phyloP scores from a whole-genome alignment of 2,113 vertebrate species.

The Gambusia affinis region DNA sequence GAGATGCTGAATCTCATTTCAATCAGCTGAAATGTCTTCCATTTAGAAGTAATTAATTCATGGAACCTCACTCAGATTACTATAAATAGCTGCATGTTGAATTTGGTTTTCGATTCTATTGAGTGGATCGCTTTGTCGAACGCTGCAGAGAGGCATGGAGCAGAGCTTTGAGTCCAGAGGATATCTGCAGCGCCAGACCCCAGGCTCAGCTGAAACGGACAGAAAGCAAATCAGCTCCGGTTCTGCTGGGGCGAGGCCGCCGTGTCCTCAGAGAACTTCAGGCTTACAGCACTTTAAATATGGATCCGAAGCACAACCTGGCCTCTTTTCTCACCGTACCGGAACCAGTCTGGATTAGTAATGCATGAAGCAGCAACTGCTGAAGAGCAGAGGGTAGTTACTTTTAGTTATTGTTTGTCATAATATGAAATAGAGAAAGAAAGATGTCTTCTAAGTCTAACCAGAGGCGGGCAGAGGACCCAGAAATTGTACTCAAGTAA shows the following conservation, averaged over 20 bases:
- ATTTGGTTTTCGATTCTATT: background rate
- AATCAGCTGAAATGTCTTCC: background rate
- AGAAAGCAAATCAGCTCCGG: background rate
- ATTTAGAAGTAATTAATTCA: background rate
- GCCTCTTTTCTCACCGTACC: background rate
- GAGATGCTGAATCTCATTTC: too few species aligned
- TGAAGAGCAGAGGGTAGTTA: too few species aligned
- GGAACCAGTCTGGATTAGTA: background rate
- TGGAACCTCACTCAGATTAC: too few species aligned
- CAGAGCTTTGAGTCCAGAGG: background rate
- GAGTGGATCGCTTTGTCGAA: background rate
- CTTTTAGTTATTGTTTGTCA: too few species aligned
- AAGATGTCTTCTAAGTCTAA: too few species aligned
- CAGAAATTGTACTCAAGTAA: too few species aligned
- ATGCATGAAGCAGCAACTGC: background rate
- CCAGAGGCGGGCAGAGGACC: too few species aligned
- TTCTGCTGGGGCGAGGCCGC: background rate
- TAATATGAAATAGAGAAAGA: too few species aligned
- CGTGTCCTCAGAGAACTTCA: background rate
- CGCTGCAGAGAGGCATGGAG: background rate
- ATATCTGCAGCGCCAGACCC: background rate
- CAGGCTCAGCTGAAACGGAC: background rate
- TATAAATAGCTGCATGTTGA: background rate
- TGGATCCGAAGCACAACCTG: background rate
- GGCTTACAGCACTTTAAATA: background rate